These are phyloP conservation scores for Pipa parva DNA, from an alignment of 2,113 vertebrate genomes.

Conservation along the genomic window DNA sequence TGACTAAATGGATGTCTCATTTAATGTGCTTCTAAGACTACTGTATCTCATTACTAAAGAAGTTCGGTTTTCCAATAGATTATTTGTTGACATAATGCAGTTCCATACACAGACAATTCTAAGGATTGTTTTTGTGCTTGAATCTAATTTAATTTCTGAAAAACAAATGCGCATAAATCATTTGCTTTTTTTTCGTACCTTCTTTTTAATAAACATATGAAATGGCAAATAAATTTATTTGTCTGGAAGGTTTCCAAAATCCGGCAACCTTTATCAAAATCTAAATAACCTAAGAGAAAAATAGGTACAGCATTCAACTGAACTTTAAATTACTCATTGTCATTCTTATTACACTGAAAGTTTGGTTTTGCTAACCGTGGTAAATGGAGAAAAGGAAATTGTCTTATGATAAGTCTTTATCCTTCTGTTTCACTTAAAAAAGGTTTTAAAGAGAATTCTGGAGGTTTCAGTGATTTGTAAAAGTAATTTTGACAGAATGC, in stretches of 20 bases:
- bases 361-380: constrained; percentile 65
- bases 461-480: constrained; percentile 9
- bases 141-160: constrained; percentile 71
- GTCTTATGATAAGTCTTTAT: constrained; percentile 69
- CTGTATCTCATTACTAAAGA: constrained; percentile 18
- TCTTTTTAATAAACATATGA: constrained; percentile 60
- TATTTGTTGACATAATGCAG: constrained; percentile 55
- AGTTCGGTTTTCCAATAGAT: constrained; percentile 19
- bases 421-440: constrained; percentile 70
- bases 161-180: constrained; percentile 72
- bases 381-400: constrained; percentile 72
- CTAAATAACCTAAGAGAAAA: constrained; percentile 74
- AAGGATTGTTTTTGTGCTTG: constrained; percentile 57
- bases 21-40: constrained; percentile 8
- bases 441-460: constrained; percentile 29
- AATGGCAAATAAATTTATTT: constrained; percentile 59
- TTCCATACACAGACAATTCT: constrained; percentile 59
- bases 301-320: constrained; percentile 63
- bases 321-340: constrained; percentile 64
- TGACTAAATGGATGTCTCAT: constrained; percentile 4
- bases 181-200: constrained; percentile 63
- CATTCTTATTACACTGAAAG: constrained; percentile 63
- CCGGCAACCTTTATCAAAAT: constrained; percentile 67
- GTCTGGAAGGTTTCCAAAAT: constrained; percentile 64
- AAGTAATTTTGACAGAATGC: constrained; percentile 28